Base-by-base conservation (phyloP, 2,888 invertebrate genomes). In the Trachelus stipa region DNA sequence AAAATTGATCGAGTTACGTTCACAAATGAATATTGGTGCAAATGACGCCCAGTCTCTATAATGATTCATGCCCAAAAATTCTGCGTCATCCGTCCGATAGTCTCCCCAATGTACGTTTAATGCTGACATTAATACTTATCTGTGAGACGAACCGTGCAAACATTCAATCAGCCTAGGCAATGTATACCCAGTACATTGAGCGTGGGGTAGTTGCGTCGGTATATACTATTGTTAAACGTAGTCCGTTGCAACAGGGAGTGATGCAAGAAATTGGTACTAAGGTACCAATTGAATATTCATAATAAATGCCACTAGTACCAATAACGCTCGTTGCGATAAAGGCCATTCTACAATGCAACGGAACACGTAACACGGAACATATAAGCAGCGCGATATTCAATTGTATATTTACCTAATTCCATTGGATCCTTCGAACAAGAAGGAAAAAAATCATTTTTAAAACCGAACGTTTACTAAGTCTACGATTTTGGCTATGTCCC, bases 1-100 rank as follows among this genome's bases (percentile, higher is more conserved):
- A 71, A 31, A 31, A 31, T 71, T 71, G 71, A 71, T 71, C 71
- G 71, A 71, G 34, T 71, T 71, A 71, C 71, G 34, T 34, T 71
- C 9, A 1, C 23, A 9, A 9, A 23, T 15, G 23, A 23, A 56
- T 56, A 56, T 56, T 9, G 56, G 56, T 23, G 23, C 6, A 23
- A 56, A 23, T 23, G 23, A 56, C 23, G 23, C 9, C 2, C 56
- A 23, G 56, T 56, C 56, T 56, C 56, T 23, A 56, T 15, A 23
- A 23, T 56, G 56, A 56, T 56, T 56, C 56, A 56, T 56, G 23
- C 23, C 23, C 23, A 56, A 56, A 56, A 56, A 56, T 56, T 56
- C 9, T 56, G 56, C 56, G 56, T 56, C 56, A 56, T 23, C 15
- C 23, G 56, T 9, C 9, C 0, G 56, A 56, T 56, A 56, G 56